A percentile compares a stretch with the other conserved stretches of the same genome.
Conservation (phyloP, 2,888 invertebrate genomes). For the Perizoma affinitatum region DNA sequence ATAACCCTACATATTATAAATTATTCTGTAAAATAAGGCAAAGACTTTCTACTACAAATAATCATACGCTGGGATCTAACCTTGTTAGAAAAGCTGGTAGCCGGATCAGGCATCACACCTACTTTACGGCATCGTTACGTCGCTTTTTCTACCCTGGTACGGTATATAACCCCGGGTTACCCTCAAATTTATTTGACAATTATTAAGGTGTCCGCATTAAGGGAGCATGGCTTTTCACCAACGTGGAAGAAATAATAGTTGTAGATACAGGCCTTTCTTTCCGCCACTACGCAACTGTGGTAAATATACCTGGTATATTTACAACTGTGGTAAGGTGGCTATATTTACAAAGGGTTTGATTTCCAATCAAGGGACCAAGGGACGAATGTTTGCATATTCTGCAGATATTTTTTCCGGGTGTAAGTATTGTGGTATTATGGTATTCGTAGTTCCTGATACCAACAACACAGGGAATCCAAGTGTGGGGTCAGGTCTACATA, state of each 20-base stretch:
- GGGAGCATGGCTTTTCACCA: constrained; percentile 64
- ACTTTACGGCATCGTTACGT: constrained; percentile 77
- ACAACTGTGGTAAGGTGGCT: no score
- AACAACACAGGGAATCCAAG: no score
- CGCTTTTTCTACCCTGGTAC: constrained; percentile 58
- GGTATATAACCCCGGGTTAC: constrained; percentile 65
- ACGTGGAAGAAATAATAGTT: constrained; percentile 1
- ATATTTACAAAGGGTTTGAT: no score
- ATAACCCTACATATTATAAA: no score
- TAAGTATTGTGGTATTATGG: no score
- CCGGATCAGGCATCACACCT: constrained; percentile 47
- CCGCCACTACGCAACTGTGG: neutral
- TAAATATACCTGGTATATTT: neutral
- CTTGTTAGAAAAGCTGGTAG: constrained; percentile 31
- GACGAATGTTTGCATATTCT: no score
- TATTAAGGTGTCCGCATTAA: constrained; percentile 83
- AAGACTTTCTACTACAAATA: neutral
- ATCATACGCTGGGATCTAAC: constrained; percentile 9
- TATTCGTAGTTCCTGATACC: no score
- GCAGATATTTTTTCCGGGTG: no score
- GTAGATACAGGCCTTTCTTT: constrained; percentile 1
- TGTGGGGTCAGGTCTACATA: no score
- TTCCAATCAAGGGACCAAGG: no score
- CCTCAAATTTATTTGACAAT: constrained; percentile 81
- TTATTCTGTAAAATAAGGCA: no score